A percentile compares a stretch with the other conserved stretches of the same genome.
phyloP scores from a whole-genome alignment of 2,888 invertebrate genomes.

The Drosophila peninsularis region DNA sequence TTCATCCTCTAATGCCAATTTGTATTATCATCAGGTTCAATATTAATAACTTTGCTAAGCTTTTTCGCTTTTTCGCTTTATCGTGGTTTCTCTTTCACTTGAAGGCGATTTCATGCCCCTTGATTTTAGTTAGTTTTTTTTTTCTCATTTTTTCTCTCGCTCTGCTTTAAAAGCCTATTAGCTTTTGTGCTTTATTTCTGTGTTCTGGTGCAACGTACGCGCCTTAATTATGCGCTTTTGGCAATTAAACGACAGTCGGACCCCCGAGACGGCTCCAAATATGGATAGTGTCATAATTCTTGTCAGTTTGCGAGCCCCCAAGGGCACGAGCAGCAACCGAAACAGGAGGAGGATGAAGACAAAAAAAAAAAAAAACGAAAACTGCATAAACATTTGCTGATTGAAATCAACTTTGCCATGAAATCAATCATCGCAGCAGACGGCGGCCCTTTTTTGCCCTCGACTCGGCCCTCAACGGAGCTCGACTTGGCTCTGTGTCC shows the following conservation, averaged over 20 bases:
- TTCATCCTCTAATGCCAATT: constrained; percentile 53
- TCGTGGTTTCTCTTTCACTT: constrained; percentile 60
- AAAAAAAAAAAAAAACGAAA: constrained; percentile 34
- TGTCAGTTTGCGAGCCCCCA: constrained; percentile 76
- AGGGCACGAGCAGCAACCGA: constrained; percentile 36
- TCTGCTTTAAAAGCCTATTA: constrained; percentile 60
- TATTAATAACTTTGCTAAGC: constrained; percentile 71
- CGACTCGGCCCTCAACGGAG: constrained; percentile 2
- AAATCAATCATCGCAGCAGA: constrained; percentile 81
- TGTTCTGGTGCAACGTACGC: constrained; percentile 62
- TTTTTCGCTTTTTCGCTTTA: constrained; percentile 48
- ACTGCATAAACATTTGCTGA: constrained; percentile 80
- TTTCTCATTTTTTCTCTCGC: background rate
- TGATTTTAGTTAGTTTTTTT: constrained; percentile 62
- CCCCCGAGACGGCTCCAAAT: constrained; percentile 59
- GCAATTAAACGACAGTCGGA: constrained; percentile 70
- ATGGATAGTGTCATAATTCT: constrained; percentile 77
- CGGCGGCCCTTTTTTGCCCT: constrained; percentile 55
- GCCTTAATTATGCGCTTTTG: constrained; percentile 73
- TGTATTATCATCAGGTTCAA: constrained; percentile 70
- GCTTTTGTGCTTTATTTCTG: constrained; percentile 23
- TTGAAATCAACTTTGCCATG: constrained; percentile 83
- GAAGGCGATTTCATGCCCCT: constrained; percentile 69
- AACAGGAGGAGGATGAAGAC: constrained; percentile 4
- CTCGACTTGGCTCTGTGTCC: constrained; percentile 17